Percentiles rank a stretch among this genome's conserved stretches.
Evolutionary conservation across 2,113 vertebrate genomes (phyloP).

Genomic region (Ascaphus truei): DNA sequence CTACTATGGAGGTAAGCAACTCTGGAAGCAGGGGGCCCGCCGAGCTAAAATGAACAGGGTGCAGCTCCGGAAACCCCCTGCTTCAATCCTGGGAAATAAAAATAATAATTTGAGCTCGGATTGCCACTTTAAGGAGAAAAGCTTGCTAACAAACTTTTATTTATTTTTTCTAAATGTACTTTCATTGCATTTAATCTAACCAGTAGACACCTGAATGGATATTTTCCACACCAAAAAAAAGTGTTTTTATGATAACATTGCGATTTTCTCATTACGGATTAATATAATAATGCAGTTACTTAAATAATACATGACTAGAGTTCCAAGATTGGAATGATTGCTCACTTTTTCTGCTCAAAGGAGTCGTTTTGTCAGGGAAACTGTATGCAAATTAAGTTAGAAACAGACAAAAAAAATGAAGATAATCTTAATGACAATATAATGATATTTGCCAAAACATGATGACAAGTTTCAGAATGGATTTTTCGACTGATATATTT

Average conservation of each 20-base stretch:
- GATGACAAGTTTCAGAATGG: background rate
- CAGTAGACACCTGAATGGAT: background rate
- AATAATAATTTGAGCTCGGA: no score
- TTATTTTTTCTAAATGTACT: no score
- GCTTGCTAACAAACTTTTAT: no score
- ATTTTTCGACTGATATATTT: no score
- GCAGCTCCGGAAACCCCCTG: no score
- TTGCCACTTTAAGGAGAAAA: no score
- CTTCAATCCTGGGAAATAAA: no score
- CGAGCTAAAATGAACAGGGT: no score
- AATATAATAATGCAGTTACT: no score
- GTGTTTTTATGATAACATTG: background rate
- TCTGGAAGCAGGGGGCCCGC: no score
- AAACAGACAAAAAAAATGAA: background rate
- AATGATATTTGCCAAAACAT: background rate
- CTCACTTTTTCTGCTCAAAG: background rate
- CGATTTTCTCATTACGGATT: background rate
- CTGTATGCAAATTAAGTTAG: background rate
- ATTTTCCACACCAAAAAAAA: slow-evolving; percentile 4
- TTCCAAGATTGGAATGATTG: background rate
- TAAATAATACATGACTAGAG: slow-evolving; percentile 10
- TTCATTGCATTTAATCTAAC: slow-evolving; percentile 22
- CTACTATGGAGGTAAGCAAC: no score
- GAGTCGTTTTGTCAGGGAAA: background rate
- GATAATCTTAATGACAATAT: background rate